Conservation (phyloP, 53 echinoderm and acorn worm species). For the Patiria pectinifera region DNA sequence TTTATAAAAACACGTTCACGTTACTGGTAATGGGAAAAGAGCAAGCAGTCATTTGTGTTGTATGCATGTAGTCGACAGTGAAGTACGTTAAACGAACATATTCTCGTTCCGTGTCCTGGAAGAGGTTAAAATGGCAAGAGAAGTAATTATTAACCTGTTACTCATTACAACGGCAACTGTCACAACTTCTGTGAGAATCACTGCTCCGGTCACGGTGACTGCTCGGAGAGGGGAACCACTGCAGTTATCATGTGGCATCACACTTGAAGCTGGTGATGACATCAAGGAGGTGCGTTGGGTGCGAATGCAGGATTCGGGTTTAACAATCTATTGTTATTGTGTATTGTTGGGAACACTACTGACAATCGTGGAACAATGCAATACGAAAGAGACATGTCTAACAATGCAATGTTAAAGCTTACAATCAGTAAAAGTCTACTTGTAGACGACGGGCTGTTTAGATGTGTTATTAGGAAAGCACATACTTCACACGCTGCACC, state of each 20-base stretch:
- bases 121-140: too few species aligned
- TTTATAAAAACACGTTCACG: too few species aligned
- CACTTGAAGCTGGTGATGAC: background rate
- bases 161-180: background rate
- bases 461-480: too few species aligned
- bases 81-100: too few species aligned
- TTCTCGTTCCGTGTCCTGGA: too few species aligned
- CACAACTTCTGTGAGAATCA: background rate
- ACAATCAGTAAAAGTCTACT: background rate
- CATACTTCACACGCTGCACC: too few species aligned
- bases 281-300: constrained; percentile 12
- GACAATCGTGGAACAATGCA: constrained; percentile 27
- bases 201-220: background rate
- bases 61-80: too few species aligned
- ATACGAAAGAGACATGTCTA: constrained; percentile 22
- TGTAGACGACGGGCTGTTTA: background rate
- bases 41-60: too few species aligned
- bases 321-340: background rate
- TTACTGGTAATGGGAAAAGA: too few species aligned
- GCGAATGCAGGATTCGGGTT: background rate
- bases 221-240: constrained; percentile 17
- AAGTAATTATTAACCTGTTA: too few species aligned
- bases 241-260: constrained; percentile 13
- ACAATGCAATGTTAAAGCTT: background rate
- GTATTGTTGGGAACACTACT: constrained; percentile 11